Evolutionary conservation across 2,888 invertebrate genomes (phyloP).

Genomic region (Drosophila atripex): DNA sequence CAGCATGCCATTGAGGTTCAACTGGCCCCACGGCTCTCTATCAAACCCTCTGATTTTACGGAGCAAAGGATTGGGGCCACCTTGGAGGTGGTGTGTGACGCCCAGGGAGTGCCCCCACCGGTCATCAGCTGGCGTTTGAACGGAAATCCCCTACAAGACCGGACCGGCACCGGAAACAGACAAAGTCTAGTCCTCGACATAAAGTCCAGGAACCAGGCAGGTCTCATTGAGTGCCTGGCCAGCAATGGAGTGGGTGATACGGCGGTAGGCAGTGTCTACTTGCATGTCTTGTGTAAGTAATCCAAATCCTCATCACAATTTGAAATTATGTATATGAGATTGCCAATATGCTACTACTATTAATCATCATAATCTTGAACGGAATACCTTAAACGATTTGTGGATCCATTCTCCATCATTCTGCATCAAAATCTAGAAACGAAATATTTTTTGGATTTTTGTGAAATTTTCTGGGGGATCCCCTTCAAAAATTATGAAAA

Average conservation of each 20-base stretch:
- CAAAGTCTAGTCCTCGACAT: constrained; percentile 81
- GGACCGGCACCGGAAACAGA: constrained; percentile 77
- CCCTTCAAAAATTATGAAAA: too few relatives aligned
- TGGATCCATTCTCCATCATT: too few relatives aligned
- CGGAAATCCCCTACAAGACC: constrained; percentile 69
- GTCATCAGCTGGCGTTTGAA: constrained; percentile 88
- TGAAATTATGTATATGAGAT: background rate
- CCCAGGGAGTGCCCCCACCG: constrained; percentile 89
- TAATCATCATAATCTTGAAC: too few relatives aligned
- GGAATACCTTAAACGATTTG: too few relatives aligned
- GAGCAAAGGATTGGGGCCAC: constrained; percentile 90
- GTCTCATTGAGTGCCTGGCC: constrained; percentile 89
- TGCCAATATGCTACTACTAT: background rate
- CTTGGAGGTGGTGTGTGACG: constrained; percentile 90
- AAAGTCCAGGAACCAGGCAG: constrained; percentile 87
- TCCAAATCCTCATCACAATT: background rate
- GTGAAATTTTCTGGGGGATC: too few relatives aligned
- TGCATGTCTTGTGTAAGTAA: constrained; percentile 89
- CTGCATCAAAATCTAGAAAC: too few relatives aligned
- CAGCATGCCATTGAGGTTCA: constrained; percentile 91
- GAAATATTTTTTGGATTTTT: too few relatives aligned
- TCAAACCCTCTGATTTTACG: constrained; percentile 88
- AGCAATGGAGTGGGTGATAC: constrained; percentile 91
- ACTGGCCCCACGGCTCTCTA: constrained; percentile 88
- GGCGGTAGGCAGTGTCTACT: constrained; percentile 87